Evolutionary conservation across 2,797 vertebrate species (phyloP).

Genomic region (Artibeus lituratus): DNA sequence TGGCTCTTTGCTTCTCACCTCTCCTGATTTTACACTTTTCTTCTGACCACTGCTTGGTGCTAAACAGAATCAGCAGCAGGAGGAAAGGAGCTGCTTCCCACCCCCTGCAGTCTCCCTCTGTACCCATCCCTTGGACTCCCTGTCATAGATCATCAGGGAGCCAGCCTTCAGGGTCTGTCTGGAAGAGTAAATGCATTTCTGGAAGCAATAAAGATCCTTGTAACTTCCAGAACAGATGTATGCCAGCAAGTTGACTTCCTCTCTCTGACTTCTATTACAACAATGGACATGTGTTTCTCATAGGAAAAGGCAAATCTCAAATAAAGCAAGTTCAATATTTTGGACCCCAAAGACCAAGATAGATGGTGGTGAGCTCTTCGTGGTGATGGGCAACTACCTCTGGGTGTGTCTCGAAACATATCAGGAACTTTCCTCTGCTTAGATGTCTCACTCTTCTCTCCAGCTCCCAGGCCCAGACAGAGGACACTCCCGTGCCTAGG

Average conservation of each 20-base stretch:
- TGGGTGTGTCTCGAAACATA: neutral
- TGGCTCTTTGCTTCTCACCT: neutral
- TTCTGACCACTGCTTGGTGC: neutral
- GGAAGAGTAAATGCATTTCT: conserved; percentile 1
- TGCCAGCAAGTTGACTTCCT: neutral
- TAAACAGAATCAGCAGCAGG: neutral
- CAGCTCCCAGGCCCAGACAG: neutral
- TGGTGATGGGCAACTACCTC: neutral
- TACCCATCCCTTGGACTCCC: neutral
- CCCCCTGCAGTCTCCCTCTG: neutral
- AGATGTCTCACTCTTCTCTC: neutral
- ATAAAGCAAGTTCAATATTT: conserved; percentile 1
- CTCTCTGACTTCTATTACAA: neutral
- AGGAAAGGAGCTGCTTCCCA: neutral
- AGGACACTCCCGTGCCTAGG: neutral
- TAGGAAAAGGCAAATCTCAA: neutral
- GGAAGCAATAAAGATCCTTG: neutral
- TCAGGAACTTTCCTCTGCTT: neutral
- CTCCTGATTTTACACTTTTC: neutral
- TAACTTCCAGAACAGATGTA: neutral
- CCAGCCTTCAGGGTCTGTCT: neutral
- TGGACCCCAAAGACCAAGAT: neutral
- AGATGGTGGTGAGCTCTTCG: neutral
- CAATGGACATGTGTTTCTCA: neutral
- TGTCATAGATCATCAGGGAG: neutral